Percentiles rank a stretch among this genome's conserved stretches.
These are phyloP conservation scores for Elaeidobius kamerunicus DNA, from an alignment of 2,888 invertebrate genomes.

Conservation along the genomic window DNA sequence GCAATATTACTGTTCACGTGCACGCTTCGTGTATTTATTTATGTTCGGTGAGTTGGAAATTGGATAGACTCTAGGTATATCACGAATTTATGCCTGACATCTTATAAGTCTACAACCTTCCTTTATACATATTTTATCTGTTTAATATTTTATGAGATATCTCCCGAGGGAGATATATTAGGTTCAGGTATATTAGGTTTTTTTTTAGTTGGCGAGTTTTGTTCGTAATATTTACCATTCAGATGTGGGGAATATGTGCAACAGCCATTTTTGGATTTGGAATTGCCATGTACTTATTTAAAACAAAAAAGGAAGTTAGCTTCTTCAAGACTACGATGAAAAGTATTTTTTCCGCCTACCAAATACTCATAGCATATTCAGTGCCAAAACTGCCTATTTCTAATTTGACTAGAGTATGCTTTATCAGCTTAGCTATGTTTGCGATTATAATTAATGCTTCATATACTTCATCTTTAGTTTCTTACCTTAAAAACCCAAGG, in stretches of 20 bases:
- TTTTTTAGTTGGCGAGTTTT: slow-evolving; percentile 27
- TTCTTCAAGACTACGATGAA: slow-evolving; percentile 17
- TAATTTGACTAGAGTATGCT: slow-evolving; percentile 24
- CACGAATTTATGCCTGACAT: too few species aligned
- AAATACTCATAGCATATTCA: slow-evolving; percentile 21
- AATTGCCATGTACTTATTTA: slow-evolving; percentile 16
- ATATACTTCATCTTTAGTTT: slow-evolving; percentile 28
- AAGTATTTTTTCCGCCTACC: slow-evolving; percentile 19
- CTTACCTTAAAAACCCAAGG: slow-evolving; percentile 22
- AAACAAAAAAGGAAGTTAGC: slow-evolving; percentile 8
- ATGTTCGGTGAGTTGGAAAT: too few species aligned
- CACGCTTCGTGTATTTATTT: too few species aligned
- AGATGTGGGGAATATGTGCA: slow-evolving; percentile 28
- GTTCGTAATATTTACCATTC: slow-evolving; percentile 19
- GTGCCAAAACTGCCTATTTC: slow-evolving; percentile 18
- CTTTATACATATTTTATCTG: too few species aligned
- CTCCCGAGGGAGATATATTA: too few species aligned
- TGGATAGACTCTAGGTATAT: too few species aligned
- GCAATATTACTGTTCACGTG: too few species aligned
- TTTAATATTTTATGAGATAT: too few species aligned
- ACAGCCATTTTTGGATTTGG: slow-evolving; percentile 20
- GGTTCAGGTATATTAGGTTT: too few species aligned
- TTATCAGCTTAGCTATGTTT: slow-evolving; percentile 21
- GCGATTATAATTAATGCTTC: slow-evolving; percentile 26
- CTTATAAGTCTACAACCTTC: too few species aligned